Percentiles rank a stretch among this genome's conserved stretches.
These are phyloP conservation scores for Teinopalpus imperialis DNA, from an alignment of 2,888 invertebrate species.

Conservation along the genomic window DNA sequence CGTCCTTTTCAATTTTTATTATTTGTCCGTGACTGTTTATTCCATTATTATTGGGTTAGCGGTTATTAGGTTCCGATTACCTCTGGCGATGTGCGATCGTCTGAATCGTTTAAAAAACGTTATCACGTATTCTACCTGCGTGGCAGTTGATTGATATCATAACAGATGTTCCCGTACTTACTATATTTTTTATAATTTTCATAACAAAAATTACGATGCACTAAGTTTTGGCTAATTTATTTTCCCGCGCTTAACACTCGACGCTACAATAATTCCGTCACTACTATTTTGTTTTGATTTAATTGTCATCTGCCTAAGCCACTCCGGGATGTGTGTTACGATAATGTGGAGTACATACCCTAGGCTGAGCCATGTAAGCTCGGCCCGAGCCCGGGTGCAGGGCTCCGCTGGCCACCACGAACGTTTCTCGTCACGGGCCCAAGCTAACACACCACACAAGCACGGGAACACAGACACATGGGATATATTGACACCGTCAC, in stretches of 20 bases:
- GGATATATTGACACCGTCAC: constrained; percentile 74
- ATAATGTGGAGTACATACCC: constrained; percentile 84
- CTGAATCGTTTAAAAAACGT: constrained; percentile 47
- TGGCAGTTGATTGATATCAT: too few relatives aligned
- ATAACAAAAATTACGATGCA: constrained; percentile 37
- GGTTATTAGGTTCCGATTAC: constrained; percentile 52
- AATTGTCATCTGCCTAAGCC: too few relatives aligned
- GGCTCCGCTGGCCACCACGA: constrained; percentile 82
- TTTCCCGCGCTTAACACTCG: constrained; percentile 7
- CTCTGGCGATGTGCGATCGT: constrained; percentile 48
- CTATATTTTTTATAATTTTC: too few relatives aligned
- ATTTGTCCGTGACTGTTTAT: constrained; percentile 38
- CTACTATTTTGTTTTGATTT: too few relatives aligned
- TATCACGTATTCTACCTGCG: constrained; percentile 63
- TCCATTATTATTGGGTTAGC: constrained; percentile 34
- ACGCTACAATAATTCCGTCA: constrained; percentile 21
- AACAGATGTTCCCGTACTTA: too few relatives aligned
- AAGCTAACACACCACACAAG: constrained; percentile 76
- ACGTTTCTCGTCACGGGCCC: constrained; percentile 76
- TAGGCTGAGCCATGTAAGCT: constrained; percentile 94
- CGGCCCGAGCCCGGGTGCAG: constrained; percentile 85
- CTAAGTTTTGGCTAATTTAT: too few relatives aligned
- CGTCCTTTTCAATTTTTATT: constrained; percentile 37
- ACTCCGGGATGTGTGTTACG: too few relatives aligned
- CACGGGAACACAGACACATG: constrained; percentile 78